These are phyloP conservation scores for Dusona sp. DNA, from an alignment of 2,888 invertebrate genomes.

Conservation along the genomic window DNA sequence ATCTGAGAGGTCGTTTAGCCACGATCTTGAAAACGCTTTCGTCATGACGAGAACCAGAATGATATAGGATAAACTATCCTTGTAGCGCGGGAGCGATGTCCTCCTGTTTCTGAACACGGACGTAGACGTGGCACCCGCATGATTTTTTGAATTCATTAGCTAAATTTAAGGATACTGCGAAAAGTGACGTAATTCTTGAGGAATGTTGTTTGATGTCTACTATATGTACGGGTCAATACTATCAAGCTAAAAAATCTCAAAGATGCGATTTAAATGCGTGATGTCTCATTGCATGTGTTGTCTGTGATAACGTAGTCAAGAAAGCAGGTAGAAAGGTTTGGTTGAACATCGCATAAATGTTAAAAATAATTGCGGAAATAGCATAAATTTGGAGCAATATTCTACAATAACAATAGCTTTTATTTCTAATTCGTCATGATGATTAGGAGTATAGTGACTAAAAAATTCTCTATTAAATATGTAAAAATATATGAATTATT, in stretches of 20 bases:
- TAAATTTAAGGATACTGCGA: background rate
- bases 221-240: background rate
- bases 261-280: background rate
- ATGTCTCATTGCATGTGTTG: background rate
- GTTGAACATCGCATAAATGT: background rate
- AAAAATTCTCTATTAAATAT: background rate
- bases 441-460: too few species aligned
- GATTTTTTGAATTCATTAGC: conserved; percentile 1
- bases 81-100: conserved; percentile 9
- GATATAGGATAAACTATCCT: conserved; percentile 3
- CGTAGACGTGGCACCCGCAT: background rate
- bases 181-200: background rate
- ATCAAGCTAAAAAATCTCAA: background rate
- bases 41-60: background rate
- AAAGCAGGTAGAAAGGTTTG: background rate
- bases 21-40: conserved; percentile 25
- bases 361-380: background rate
- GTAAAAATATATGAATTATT: background rate
- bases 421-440: background rate
- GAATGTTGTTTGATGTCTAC: background rate
- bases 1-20: background rate
- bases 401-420: background rate
- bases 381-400: background rate
- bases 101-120: background rate
- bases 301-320: background rate